A percentile compares a stretch with the other conserved stretches of the same genome.
Evolutionary conservation across 2,888 invertebrate species (phyloP).

Genomic region (Mythimna albipuncta): DNA sequence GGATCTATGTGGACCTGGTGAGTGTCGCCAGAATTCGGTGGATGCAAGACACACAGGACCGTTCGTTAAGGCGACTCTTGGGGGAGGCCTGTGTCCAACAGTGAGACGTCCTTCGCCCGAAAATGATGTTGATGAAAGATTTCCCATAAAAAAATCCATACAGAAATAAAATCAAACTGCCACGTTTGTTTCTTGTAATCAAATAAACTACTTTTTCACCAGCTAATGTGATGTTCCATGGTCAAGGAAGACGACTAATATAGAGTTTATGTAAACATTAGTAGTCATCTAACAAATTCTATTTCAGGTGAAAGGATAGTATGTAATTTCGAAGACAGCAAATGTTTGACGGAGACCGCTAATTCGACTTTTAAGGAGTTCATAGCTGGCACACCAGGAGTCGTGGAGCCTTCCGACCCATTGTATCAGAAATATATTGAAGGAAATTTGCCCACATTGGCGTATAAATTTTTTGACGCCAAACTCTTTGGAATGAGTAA

Average conservation of each 20-base stretch:
- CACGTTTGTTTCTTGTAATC: neutral
- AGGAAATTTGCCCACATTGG: slow-evolving; percentile 37
- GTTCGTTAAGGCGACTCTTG: too few relatives aligned
- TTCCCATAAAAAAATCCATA: too few relatives aligned
- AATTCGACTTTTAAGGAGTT: slow-evolving; percentile 10
- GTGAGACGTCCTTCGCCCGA: too few relatives aligned
- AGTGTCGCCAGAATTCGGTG: too few relatives aligned
- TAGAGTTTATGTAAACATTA: neutral
- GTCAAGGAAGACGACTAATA: neutral
- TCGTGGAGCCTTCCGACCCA: slow-evolving; percentile 66
- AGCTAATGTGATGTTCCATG: neutral
- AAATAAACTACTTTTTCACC: neutral
- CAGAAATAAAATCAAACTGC: too few relatives aligned
- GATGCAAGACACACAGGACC: too few relatives aligned
- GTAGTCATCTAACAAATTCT: neutral
- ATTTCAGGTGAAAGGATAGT: slow-evolving; percentile 48
- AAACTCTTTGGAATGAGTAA: slow-evolving; percentile 54
- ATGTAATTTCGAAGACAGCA: slow-evolving; percentile 62
- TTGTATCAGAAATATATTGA: slow-evolving; percentile 56
- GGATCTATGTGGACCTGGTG: too few relatives aligned
- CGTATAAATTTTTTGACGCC: slow-evolving; percentile 46
- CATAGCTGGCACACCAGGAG: slow-evolving; percentile 60
- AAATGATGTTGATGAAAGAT: too few relatives aligned
- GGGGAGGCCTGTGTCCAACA: too few relatives aligned
- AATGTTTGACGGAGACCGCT: slow-evolving; percentile 47